Evolutionary conservation across 2,888 invertebrate genomes (phyloP).

Genomic region (Beris chalybata): DNA sequence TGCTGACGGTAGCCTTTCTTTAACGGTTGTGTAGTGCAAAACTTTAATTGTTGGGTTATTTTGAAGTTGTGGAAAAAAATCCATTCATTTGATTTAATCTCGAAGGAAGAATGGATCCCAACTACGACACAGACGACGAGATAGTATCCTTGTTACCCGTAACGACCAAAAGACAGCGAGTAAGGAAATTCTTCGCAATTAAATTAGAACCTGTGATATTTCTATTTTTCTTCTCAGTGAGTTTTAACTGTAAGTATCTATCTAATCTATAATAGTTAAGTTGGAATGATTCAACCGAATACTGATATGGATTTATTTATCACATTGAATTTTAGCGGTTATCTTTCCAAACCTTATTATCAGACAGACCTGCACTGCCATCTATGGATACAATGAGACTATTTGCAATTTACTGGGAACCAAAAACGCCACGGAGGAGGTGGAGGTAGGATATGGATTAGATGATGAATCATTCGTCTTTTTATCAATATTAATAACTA

Average conservation of each 20-base stretch:
- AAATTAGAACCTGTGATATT: slow-evolving; percentile 51
- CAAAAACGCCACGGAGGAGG: slow-evolving; percentile 60
- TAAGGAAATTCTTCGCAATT: not conserved
- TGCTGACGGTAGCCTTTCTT: too few relatives aligned
- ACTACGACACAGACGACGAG: not conserved
- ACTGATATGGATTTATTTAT: not conserved
- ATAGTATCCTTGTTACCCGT: not conserved
- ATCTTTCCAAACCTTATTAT: slow-evolving; percentile 69
- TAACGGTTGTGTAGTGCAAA: too few relatives aligned
- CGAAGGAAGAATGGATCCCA: not conserved
- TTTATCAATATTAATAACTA: too few relatives aligned
- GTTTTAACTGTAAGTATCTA: too few relatives aligned
- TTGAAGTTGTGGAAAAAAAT: too few relatives aligned
- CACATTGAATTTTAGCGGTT: slow-evolving; percentile 45
- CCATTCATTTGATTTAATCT: too few relatives aligned
- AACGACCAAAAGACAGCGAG: not conserved
- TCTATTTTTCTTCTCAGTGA: slow-evolving; percentile 32
- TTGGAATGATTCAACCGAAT: too few relatives aligned
- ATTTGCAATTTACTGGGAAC: slow-evolving; percentile 60
- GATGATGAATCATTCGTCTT: too few relatives aligned
- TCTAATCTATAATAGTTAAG: too few relatives aligned
- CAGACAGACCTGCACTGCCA: slow-evolving; percentile 68
- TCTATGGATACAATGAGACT: slow-evolving; percentile 61
- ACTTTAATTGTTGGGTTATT: too few relatives aligned
- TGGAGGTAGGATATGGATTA: slow-evolving; percentile 48